Conservation (phyloP, 2,888 invertebrate species). For the Eupithecia insigniata region DNA sequence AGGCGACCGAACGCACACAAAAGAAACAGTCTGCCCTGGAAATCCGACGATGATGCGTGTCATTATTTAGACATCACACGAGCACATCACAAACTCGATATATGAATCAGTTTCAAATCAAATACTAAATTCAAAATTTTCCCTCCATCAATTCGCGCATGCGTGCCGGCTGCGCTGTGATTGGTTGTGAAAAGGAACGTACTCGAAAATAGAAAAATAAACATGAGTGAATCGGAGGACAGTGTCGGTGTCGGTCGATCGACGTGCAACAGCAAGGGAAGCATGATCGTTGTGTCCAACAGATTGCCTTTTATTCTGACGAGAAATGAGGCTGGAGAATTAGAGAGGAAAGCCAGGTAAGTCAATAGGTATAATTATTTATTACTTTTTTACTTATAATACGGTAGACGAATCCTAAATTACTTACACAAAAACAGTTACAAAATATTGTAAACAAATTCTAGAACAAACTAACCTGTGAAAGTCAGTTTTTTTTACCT, state of each 20-base stretch:
- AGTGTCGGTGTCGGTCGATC: slow-evolving; percentile 64
- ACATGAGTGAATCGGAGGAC: slow-evolving; percentile 68
- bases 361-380: slow-evolving; percentile 7
- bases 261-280: slow-evolving; percentile 86
- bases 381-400: background rate
- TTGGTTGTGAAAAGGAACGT: slow-evolving; percentile 70
- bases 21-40: slow-evolving; percentile 76
- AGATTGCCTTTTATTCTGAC: slow-evolving; percentile 93
- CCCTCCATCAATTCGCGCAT: slow-evolving; percentile 71
- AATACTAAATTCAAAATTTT: slow-evolving; percentile 59
- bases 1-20: slow-evolving; percentile 68
- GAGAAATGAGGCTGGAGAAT: slow-evolving; percentile 88
- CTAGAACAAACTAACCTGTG: background rate
- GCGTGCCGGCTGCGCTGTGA: slow-evolving; percentile 70
- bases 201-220: slow-evolving; percentile 53
- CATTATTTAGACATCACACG: slow-evolving; percentile 54
- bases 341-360: slow-evolving; percentile 93
- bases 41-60: slow-evolving; percentile 74
- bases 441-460: background rate
- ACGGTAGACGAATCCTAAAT: background rate
- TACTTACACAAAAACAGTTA: background rate
- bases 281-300: slow-evolving; percentile 96
- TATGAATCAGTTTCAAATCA: slow-evolving; percentile 56
- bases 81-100: slow-evolving; percentile 61
- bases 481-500: background rate